Evolutionary conservation across 37 sponge, comb jelly and placozoan genomes (phyloP), one percentile per base, ranked within the genome.

Genomic region (Spongilla lacustris): DNA sequence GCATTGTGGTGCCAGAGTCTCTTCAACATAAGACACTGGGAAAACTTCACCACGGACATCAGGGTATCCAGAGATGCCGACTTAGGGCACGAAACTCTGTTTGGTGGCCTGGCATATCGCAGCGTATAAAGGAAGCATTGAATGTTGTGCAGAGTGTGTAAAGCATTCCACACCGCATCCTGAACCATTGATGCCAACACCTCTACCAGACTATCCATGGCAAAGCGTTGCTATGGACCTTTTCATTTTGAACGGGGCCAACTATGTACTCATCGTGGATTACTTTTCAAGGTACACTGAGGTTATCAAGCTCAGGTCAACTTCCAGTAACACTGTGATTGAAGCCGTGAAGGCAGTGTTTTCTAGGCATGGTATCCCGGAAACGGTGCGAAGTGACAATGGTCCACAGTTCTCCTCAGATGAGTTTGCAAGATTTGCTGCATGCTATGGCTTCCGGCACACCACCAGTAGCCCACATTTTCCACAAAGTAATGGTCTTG

Each of bases 91-190:
- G 38, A 36, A 25, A 4, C 6, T 37, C 79, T 49, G 79, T 78
- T 78, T 88, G 89, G 89, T 88, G 83, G 89, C 89, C 88, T 38
- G 84, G 76, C 19, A 71, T 88, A 69, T 70, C 73, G 6, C 58
- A 48, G 35, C 67, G 69, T 21, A 68, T 88, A 14, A 50, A 71
- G 23, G 27, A 78, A 6, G 33, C 50, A 71, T 88, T 1, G 5
- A 76, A 66, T 0, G 67, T 25, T 81, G 88, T 35, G 19, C 38
- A 35, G 28, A 9, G 11, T 88, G 88, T 34, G 69, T 30, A 31
- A 67, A 76, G 31, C 12, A 30, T 1, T 8, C 32, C 26, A 66
- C 28, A n/a, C 77, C 36, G 0, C 36, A 32, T 28, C 74, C 28
- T 3, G 75, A 88, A 28, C 88, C 82, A 17, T 26, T 81, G 32